A percentile compares a stretch with the other conserved stretches of the same genome.
phyloP scores from a whole-genome alignment of 2,113 vertebrate species.

The Martes martes region DNA sequence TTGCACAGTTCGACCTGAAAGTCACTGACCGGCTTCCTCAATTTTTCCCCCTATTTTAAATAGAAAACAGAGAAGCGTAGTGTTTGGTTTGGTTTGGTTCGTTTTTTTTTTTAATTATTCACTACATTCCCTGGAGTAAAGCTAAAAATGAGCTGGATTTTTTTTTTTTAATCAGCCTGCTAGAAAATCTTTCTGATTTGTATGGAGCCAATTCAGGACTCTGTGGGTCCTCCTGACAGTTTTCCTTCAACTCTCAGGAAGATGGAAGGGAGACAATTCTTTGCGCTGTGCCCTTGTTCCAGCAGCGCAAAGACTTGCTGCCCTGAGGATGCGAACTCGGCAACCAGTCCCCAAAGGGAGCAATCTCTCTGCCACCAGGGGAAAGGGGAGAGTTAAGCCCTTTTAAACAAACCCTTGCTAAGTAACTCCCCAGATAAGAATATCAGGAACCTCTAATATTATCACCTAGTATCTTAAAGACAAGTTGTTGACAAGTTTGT shows the following conservation, averaged over 20 bases:
- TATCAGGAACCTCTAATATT: conserved; percentile 21
- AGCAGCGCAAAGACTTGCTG: conserved; percentile 5
- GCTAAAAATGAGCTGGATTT: conserved; percentile 46
- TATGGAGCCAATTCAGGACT: conserved; percentile 29
- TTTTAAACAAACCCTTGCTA: conserved; percentile 37
- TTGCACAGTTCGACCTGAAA: conserved; percentile 88
- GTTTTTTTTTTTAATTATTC: conserved; percentile 1
- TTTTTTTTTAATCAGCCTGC: conserved; percentile 22
- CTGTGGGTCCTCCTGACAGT: not conserved
- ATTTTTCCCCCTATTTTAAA: conserved; percentile 46
- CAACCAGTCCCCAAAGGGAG: conserved; percentile 53
- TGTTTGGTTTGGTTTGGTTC: not conserved
- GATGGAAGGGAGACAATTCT: conserved; percentile 18
- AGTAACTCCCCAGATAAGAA: conserved; percentile 31
- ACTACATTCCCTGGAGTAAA: conserved; percentile 83
- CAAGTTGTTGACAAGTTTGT: conserved; percentile 49
- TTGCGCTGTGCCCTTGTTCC: not conserved
- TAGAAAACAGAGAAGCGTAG: conserved; percentile 50
- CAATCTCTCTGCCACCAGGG: conserved; percentile 30
- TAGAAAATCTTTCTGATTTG: conserved; percentile 63
- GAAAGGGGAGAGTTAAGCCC: conserved; percentile 32
- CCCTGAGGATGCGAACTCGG: conserved; percentile 49
- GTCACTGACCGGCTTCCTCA: conserved; percentile 92
- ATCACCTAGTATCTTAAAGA: conserved; percentile 53
- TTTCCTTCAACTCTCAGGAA: conserved; percentile 47